phyloP scores from a whole-genome alignment of 2,113 vertebrate genomes.

The Etia nguti region DNA sequence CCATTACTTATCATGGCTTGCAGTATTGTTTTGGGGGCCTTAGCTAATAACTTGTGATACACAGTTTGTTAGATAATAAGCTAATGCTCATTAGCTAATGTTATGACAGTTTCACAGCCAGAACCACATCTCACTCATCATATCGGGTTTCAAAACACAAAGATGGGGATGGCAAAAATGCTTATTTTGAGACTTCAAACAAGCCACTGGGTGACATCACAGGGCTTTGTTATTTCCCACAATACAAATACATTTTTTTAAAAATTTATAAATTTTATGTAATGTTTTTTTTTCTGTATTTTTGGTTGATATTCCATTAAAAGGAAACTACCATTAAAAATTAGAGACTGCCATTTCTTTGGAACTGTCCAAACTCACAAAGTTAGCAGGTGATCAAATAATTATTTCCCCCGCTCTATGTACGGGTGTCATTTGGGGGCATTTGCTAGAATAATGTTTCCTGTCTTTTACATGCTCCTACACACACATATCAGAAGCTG shows the following conservation, averaged over 20 bases:
- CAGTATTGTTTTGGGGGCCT: background rate
- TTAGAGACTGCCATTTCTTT: fast-evolving
- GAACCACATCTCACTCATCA: background rate
- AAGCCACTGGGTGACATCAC: background rate
- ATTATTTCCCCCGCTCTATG: background rate
- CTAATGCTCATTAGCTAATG: background rate
- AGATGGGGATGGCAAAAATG: background rate
- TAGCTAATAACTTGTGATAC: background rate
- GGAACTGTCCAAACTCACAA: background rate
- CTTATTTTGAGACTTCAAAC: background rate
- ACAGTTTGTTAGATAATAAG: background rate
- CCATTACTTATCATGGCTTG: background rate
- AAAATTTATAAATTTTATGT: background rate
- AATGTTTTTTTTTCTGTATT: background rate
- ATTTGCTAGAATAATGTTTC: background rate
- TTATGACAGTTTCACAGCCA: background rate
- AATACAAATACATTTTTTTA: background rate
- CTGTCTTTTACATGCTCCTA: background rate
- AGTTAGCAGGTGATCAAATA: background rate
- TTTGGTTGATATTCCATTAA: background rate
- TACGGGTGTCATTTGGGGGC: background rate
- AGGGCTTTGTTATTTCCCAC: background rate
- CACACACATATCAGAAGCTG: background rate
- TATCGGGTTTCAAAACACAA: background rate
- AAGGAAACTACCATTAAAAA: background rate